Base-by-base conservation (phyloP, 2,797 vertebrate genomes). In the Megaceryle alcyon region DNA sequence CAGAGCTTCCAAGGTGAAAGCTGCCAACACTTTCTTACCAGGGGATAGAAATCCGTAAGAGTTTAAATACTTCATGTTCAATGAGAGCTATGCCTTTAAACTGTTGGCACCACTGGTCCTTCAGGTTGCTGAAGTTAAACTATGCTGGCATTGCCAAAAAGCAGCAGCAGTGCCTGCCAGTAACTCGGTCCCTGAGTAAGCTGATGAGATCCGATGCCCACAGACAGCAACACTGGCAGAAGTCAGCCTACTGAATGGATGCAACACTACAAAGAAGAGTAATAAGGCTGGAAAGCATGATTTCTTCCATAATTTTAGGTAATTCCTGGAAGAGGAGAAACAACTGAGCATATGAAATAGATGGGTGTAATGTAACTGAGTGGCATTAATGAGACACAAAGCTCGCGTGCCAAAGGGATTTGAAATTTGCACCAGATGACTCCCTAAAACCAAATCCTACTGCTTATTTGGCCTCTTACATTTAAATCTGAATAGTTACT, bases 111-210 rank as follows among this genome's bases (percentile, higher is more conserved):
- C 53, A 17, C 29, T 26, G 25, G 37, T 31, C 25, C 75, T 93
- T 65, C 80, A 92, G 88, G 94, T 87, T 96, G 96, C 95, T 97
- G 94, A 97, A 96, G 90, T 83, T 97, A 94, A 97, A 72, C 84
- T 93, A 72, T 41, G 15, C 2, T 97, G 94, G 96, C 97, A 79
- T 5, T 90, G 96, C 96, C 95, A 95, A 90, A 57, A 53, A 19
- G 5, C 77, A 83, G 75, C 85, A 31, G 92, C 43, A 37, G 44
- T 0, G 0, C 0, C 1, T 76, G 95, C 94, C 97, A 95, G 5
- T 3, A 4, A 9, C 14, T 5, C 3, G 0, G 37, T 48, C 92
- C 76, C 92, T 1, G 3, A 28, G 69, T 1, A 22, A 54, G 72
- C 54, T 56, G 75, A 19, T 22, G 54, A 80, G 21, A 84, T 31